phyloP scores from a whole-genome alignment of 2,797 vertebrate species.

The Spinus olivaceus region DNA sequence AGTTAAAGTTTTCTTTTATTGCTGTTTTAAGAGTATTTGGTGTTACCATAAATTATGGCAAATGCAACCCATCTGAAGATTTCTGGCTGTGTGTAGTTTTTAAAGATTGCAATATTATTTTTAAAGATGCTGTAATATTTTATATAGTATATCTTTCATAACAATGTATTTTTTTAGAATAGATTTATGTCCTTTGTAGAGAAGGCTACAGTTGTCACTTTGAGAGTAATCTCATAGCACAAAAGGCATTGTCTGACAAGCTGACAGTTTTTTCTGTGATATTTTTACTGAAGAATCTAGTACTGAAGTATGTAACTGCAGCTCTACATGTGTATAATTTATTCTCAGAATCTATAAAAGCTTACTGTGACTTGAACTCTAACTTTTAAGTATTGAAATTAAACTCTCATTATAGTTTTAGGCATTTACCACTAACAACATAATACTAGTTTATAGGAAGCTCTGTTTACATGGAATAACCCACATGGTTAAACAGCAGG shows the following conservation, averaged over 20 bases:
- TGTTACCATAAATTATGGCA: background rate
- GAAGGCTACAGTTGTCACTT: background rate
- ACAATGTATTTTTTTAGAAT: background rate
- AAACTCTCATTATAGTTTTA: constrained; percentile 63
- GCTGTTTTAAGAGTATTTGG: background rate
- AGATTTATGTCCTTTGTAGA: background rate
- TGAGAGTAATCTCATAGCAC: background rate
- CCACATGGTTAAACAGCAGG: constrained; percentile 74
- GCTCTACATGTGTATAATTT: background rate
- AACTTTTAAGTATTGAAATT: constrained; percentile 58
- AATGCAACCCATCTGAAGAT: background rate
- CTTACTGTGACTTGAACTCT: background rate
- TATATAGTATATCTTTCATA: background rate
- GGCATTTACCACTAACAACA: constrained; percentile 51
- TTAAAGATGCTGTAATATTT: background rate
- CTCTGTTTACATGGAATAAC: constrained; percentile 51
- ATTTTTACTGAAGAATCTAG: background rate
- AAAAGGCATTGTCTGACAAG: background rate
- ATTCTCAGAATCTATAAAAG: constrained; percentile 19
- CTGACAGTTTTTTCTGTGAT: background rate
- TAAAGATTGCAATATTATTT: background rate
- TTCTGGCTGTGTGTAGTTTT: background rate
- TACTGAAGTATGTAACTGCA: background rate
- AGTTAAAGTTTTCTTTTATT: background rate
- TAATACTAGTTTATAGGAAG: constrained; percentile 62